These are phyloP conservation scores for Gorsachius goisagi DNA, from an alignment of 2,113 vertebrate genomes.

Conservation along the genomic window DNA sequence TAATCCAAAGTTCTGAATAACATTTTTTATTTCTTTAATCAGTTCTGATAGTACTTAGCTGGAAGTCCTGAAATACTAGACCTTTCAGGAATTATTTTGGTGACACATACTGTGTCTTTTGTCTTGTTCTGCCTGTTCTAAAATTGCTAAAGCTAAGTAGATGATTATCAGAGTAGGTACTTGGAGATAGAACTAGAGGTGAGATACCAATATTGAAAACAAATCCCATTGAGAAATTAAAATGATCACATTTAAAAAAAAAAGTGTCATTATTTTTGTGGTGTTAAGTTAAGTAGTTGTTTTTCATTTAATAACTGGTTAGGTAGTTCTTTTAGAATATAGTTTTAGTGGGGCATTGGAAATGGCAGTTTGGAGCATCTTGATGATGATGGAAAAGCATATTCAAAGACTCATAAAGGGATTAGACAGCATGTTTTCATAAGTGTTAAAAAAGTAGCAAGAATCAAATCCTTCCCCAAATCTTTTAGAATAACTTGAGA, in stretches of 20 bases:
- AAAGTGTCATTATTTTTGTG: not conserved
- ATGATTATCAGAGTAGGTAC: not conserved
- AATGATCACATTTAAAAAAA: not conserved
- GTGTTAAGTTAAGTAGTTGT: not conserved
- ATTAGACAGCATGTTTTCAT: not conserved
- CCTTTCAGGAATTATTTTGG: not conserved
- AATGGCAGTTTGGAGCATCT: fast-evolving
- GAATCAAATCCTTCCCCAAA: not conserved
- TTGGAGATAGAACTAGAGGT: not conserved
- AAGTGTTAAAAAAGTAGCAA: not conserved
- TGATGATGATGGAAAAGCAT: not conserved
- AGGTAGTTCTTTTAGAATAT: not conserved
- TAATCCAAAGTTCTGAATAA: not conserved
- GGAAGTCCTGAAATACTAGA: not conserved
- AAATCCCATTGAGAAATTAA: not conserved
- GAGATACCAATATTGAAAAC: not conserved
- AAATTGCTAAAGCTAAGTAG: not conserved
- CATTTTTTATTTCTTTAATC: not conserved
- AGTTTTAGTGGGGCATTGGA: not conserved
- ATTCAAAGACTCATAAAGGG: not conserved
- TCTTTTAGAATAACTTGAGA: not conserved
- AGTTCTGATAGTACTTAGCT: not conserved
- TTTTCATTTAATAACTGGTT: not conserved
- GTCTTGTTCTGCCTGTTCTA: not conserved
- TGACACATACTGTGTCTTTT: not conserved